Conservation (phyloP, 2,888 invertebrate species). For the Amphipyra berbera region DNA sequence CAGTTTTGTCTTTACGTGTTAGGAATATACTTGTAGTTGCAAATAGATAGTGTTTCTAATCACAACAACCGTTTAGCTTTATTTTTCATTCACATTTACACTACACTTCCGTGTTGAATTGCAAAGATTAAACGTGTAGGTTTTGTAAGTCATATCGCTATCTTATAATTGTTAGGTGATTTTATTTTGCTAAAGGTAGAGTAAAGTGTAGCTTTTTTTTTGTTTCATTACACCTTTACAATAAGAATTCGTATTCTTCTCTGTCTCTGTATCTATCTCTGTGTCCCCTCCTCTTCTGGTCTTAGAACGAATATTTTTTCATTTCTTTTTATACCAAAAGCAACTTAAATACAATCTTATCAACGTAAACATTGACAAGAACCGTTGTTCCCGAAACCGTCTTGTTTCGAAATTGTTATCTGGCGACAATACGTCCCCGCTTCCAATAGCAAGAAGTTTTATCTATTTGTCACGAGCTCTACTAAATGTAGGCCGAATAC, state of each 20-base stretch:
- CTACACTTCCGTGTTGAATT: slow-evolving; percentile 17
- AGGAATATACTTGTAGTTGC: slow-evolving; percentile 11
- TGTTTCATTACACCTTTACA: too few relatives aligned
- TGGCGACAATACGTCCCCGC: slow-evolving; percentile 61
- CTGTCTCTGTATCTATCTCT: too few relatives aligned
- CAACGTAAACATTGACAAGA: slow-evolving; percentile 66
- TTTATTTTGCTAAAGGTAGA: background rate
- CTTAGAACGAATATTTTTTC: background rate
- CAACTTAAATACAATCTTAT: slow-evolving; percentile 33
- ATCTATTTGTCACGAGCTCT: slow-evolving; percentile 78
- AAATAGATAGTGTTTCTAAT: background rate
- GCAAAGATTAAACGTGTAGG: slow-evolving; percentile 1
- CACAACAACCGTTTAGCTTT: slow-evolving; percentile 18
- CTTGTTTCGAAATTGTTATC: slow-evolving; percentile 75
- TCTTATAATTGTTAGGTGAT: too few relatives aligned
- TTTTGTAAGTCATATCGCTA: background rate
- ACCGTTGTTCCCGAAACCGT: slow-evolving; percentile 67
- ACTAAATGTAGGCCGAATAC: slow-evolving; percentile 61
- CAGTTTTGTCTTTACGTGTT: slow-evolving; percentile 1
- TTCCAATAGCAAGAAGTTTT: slow-evolving; percentile 78
- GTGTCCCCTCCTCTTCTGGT: too few relatives aligned
- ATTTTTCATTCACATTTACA: background rate
- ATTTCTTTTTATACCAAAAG: slow-evolving; percentile 17
- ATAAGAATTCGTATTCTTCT: too few relatives aligned
- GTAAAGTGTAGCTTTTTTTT: too few relatives aligned